Evolutionary conservation across 2,113 vertebrate genomes (phyloP).

Genomic region (Eurystomus gularis): DNA sequence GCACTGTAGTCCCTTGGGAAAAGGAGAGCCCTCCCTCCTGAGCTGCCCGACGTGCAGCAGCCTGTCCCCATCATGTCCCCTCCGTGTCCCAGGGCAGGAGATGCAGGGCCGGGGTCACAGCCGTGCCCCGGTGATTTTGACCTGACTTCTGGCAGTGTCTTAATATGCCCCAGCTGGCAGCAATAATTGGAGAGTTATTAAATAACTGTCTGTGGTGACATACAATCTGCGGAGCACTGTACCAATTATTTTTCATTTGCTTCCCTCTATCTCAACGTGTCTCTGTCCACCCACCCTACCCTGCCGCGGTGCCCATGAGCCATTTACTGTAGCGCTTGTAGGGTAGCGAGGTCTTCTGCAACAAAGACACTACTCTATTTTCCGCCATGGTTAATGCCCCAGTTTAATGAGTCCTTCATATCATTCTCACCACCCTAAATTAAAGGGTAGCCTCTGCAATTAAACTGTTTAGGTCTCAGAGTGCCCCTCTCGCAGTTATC

Average conservation of each 20-base stretch:
- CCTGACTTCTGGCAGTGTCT: constrained; percentile 12
- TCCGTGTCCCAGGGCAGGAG: neutral
- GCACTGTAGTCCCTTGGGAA: neutral
- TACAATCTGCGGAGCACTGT: constrained; percentile 29
- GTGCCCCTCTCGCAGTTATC: constrained; percentile 22
- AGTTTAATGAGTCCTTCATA: constrained; percentile 69
- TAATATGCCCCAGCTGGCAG: constrained; percentile 53
- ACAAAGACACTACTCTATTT: constrained; percentile 71
- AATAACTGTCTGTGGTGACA: constrained; percentile 62
- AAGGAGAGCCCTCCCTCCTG: neutral
- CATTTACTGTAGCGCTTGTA: neutral
- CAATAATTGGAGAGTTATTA: constrained; percentile 56
- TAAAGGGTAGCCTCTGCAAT: constrained; percentile 68
- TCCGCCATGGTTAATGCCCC: constrained; percentile 67
- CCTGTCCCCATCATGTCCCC: neutral
- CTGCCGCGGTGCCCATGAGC: neutral
- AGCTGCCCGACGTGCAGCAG: neutral
- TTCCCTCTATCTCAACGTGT: neutral
- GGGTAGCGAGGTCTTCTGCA: neutral
- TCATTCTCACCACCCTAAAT: constrained; percentile 72
- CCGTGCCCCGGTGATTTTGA: neutral
- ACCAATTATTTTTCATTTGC: constrained; percentile 57
- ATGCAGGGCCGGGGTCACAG: neutral
- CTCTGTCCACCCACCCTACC: neutral
- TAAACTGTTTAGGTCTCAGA: constrained; percentile 52